Conservation (phyloP, 2,888 invertebrate genomes). For the Nymphalis urticae region DNA sequence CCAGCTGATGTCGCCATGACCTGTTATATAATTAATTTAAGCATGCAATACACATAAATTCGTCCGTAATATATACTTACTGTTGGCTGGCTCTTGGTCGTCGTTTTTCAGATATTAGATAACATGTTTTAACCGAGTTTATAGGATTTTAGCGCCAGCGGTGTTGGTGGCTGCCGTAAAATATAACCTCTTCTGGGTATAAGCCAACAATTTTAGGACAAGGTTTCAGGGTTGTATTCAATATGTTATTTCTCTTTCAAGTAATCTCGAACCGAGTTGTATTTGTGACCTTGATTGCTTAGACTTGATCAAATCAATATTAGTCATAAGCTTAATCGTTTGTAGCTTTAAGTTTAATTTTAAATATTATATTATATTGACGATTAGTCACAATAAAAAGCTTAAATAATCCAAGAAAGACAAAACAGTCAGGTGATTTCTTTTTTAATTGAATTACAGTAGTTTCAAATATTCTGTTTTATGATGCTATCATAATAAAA, state of each 20-base stretch:
- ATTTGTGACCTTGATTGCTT: background rate
- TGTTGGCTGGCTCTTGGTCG: constrained; percentile 10
- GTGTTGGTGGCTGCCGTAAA: constrained; percentile 35
- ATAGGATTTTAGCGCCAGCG: constrained; percentile 27
- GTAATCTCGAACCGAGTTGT: background rate
- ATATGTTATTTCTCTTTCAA: background rate
- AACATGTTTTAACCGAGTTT: constrained; percentile 27
- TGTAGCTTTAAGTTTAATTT: too few relatives aligned
- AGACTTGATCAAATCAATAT: too few relatives aligned
- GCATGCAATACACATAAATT: background rate
- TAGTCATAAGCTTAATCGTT: too few relatives aligned
- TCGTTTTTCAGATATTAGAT: constrained; percentile 24
- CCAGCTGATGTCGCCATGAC: background rate
- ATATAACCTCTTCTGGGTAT: constrained; percentile 37
- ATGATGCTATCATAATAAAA: too few relatives aligned
- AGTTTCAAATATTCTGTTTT: too few relatives aligned
- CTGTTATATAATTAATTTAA: background rate
- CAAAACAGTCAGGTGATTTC: too few relatives aligned
- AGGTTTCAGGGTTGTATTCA: constrained; percentile 11
- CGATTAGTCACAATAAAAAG: too few relatives aligned
- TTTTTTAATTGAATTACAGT: too few relatives aligned
- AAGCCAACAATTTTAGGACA: constrained; percentile 37
- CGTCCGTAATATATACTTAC: background rate
- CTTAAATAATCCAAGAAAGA: too few relatives aligned
- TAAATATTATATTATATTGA: too few relatives aligned